Evolutionary conservation across 2,797 vertebrate genomes (phyloP), one percentile per base, ranked within the genome.

Genomic region (Cetoscarus ocellatus): DNA sequence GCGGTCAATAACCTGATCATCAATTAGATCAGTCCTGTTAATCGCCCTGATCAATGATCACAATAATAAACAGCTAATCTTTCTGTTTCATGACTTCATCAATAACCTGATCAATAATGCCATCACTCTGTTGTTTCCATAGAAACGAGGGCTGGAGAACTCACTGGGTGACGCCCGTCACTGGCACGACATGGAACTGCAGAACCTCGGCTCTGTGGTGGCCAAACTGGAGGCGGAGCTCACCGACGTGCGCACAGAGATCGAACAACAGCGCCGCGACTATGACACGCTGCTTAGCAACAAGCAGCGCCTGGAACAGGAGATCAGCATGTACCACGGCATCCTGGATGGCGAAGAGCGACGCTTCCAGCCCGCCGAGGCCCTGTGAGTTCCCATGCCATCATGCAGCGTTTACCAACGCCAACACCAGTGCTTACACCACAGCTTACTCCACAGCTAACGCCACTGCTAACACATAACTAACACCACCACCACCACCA

Each of bases 101-200:
- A 38, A 38, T 39, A 0, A 9, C 9, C 51, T 40, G 19, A 3
- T 13, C 13, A 6, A 35, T 51, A 27, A 34, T 8, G 50, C 34
- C 50, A 51, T 35, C 19, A 34, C 11, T 38, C 1, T 5, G 58
- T 56, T 51, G 1, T 2, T 27, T 56, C 38, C 14, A 45, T 79
- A 99, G 97, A 98, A 97, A 87, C 95, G 96, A 6, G 97, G 96
- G 49, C 91, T 99, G 89, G 96, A 98, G 87, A 97, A 95, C 81
- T 96, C 96, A 0, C 81, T 98, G 76, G 92, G 93, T 0, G 96
- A 99, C 0, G 95, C 97, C 14, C 95, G 94, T 47, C 97, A 96
- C 85, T 98, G 97, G 97, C 97, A 98, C 0, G 93, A 96, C 68
- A 93, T 97, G 15, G 97, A 99, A 89, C 93, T 96, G 63, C 97